Percentiles rank a stretch among this genome's conserved stretches.
These are phyloP conservation scores for Craseonycteris thonglongyai DNA, from an alignment of 2,113 vertebrate species.

Conservation along the genomic window DNA sequence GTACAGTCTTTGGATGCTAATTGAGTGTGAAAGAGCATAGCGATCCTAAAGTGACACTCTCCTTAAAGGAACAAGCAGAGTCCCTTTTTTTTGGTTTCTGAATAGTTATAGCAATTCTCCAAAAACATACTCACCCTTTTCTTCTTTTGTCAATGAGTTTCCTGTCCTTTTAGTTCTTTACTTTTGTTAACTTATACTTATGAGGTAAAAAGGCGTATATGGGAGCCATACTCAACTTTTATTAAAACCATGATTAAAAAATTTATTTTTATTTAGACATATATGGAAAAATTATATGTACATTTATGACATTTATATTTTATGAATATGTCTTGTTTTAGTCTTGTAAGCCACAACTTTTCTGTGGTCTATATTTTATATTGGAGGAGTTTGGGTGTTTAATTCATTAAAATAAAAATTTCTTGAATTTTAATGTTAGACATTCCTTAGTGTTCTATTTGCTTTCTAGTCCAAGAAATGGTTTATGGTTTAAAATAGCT, in stretches of 20 bases:
- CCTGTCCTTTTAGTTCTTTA: not conserved
- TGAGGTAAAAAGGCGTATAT: not conserved
- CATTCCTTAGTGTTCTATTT: not conserved
- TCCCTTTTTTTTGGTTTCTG: not conserved
- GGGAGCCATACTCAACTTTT: not conserved
- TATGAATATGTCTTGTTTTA: not conserved
- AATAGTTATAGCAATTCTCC: not conserved
- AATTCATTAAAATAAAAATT: not conserved
- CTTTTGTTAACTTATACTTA: not conserved
- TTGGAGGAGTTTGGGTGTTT: not conserved
- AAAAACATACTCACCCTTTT: not conserved
- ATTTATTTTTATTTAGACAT: not conserved
- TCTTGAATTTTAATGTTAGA: not conserved
- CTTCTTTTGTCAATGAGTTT: not conserved
- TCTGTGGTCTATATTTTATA: not conserved
- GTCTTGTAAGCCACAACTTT: not conserved
- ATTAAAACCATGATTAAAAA: not conserved
- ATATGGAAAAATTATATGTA: not conserved
- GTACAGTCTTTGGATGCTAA: not conserved
- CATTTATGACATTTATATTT: not conserved
- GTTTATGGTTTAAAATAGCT: slow-evolving; percentile 39
- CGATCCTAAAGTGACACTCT: fast-evolving
- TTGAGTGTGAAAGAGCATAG: not conserved
- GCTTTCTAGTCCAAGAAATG: not conserved
- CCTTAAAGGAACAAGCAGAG: not conserved